Conservation (phyloP, 2,888 invertebrate species). For the Tupiocoris notatus region DNA sequence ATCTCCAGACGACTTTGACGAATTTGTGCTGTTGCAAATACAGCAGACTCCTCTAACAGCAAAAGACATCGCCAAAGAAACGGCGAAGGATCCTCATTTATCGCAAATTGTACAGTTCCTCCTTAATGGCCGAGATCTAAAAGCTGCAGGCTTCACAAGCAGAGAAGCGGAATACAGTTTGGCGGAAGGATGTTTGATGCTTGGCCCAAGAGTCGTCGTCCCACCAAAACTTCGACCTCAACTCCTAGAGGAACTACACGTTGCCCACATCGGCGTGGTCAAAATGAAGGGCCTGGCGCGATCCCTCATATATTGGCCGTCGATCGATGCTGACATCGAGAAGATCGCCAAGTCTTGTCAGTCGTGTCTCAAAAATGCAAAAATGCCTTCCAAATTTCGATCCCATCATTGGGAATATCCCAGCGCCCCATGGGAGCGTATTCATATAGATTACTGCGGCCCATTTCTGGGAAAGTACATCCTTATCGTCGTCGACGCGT, state of each 20-base stretch:
- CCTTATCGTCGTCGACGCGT: slow-evolving; percentile 49
- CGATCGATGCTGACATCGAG: too few species aligned
- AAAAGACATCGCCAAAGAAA: slow-evolving; percentile 29
- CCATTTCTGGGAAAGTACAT: slow-evolving; percentile 45
- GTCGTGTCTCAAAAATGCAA: too few species aligned
- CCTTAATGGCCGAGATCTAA: slow-evolving; percentile 10
- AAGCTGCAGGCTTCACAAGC: not conserved
- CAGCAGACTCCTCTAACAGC: slow-evolving; percentile 22
- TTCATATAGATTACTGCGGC: slow-evolving; percentile 48
- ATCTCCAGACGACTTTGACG: not conserved
- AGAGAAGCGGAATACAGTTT: slow-evolving; percentile 12
- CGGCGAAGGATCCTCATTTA: slow-evolving; percentile 10
- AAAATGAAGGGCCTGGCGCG: slow-evolving; percentile 34
- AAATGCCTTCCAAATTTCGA: slow-evolving; percentile 25
- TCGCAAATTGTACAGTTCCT: not conserved
- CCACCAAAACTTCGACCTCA: too few species aligned
- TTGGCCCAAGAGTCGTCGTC: slow-evolving; percentile 20
- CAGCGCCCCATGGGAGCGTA: slow-evolving; percentile 45
- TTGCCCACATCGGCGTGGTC: slow-evolving; percentile 8
- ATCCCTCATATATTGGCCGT: too few species aligned
- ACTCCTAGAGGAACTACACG: slow-evolving; percentile 25
- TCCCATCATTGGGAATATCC: slow-evolving; percentile 48
- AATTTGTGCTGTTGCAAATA: slow-evolving; percentile 17
- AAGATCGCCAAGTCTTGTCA: too few species aligned
- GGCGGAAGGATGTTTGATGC: slow-evolving; percentile 6